Evolutionary conservation across 2,888 invertebrate species (phyloP).

Genomic region (Polyploca ridens): DNA sequence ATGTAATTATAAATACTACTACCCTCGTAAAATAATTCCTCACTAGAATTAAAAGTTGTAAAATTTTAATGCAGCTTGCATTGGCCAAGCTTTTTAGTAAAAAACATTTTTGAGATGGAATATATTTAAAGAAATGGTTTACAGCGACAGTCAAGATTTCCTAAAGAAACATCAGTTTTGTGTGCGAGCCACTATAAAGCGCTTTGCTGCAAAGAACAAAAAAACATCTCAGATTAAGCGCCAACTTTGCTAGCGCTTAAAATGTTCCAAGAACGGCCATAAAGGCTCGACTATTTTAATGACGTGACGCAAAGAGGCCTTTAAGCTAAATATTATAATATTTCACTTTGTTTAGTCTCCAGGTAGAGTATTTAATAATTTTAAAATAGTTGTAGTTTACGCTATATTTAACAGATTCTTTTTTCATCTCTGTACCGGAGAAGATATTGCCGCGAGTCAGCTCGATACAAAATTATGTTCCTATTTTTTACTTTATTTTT

Average conservation of each 20-base stretch:
- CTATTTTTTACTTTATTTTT: too few relatives aligned
- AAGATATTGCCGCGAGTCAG: too few relatives aligned
- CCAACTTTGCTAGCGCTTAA: slow-evolving; percentile 50
- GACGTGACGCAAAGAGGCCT: slow-evolving; percentile 51
- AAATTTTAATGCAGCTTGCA: not conserved
- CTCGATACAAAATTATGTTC: too few relatives aligned
- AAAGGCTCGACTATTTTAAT: slow-evolving; percentile 59
- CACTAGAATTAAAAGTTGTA: not conserved
- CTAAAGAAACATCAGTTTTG: slow-evolving; percentile 15
- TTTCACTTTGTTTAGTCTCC: slow-evolving; percentile 25
- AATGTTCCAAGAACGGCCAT: slow-evolving; percentile 51
- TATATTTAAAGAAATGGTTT: slow-evolving; percentile 13
- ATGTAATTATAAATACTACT: not conserved
- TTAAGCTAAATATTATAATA: slow-evolving; percentile 40
- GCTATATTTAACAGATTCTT: not conserved
- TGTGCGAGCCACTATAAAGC: slow-evolving; percentile 36
- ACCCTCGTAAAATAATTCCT: not conserved
- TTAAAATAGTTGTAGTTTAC: not conserved
- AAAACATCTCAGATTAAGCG: slow-evolving; percentile 35
- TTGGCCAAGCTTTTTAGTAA: not conserved
- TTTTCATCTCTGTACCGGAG: too few relatives aligned
- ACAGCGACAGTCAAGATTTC: slow-evolving; percentile 12
- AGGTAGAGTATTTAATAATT: not conserved
- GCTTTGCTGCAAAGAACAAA: slow-evolving; percentile 48
- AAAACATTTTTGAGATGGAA: slow-evolving; percentile 3